Evolutionary conservation across 37 sponge, comb jelly and placozoan species (phyloP), one percentile per base, ranked within the genome.

Genomic region (Mnemiopsis leidyi): DNA sequence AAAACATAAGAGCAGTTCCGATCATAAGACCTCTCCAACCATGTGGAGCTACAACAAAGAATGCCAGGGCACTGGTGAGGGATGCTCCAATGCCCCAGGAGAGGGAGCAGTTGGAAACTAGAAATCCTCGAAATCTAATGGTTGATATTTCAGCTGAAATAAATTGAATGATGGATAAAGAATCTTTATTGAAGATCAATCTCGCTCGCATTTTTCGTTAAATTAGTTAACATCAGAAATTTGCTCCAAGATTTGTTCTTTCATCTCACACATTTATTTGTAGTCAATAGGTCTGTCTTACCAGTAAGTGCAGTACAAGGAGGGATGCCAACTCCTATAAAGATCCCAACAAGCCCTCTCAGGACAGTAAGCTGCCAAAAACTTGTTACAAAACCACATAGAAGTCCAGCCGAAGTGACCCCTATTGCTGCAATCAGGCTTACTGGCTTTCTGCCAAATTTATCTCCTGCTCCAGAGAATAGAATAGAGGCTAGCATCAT

Each of bases 1-100:
- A 77, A 36, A 77, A 77, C 32, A 77, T 26, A 9, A 77, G 33
- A 20, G 79, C 26, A 32, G 79, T 32, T 34, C 79, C 79, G 0
- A 77, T 33, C 36, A 77, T 77, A 77, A 77, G 36, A 1, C 79
- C 79, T 77, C 79, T 28, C 79, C 79, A 77, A 1, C 79, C 79
- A 20, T 77, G 33, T 3, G 79, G 79, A 26, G 30, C 79, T 0
- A 77, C 20, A 9, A 77, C 36, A 5, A 33, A 32, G 35, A 34
- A 77, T 0, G 79, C 79, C 32, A 77, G 36, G 18, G 32, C 79
- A 32, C 79, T 77, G 1, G 79, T 77, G 36, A 77, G 35, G 1
- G 79, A 77, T 26, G 32, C 26, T 1, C 79, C 79, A 32, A 77
- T 34, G 1, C 79, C 79, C 79, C 79, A 77, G 3, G 79, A 33